A percentile compares a stretch with the other conserved stretches of the same genome.
Conservation (phyloP, 1,140 invertebrate species). For the Ylistrum balloti region DNA sequence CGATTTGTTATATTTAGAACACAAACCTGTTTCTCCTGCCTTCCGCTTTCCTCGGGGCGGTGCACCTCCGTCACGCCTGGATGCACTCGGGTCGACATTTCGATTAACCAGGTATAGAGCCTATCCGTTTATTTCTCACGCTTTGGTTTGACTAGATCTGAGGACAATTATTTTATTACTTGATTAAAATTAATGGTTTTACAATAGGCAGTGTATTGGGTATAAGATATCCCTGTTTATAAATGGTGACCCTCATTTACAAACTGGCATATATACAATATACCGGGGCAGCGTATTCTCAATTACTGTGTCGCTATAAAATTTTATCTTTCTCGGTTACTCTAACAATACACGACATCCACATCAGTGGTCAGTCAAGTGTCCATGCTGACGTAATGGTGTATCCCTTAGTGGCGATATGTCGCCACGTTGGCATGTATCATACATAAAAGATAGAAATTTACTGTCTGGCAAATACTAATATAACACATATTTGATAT, state of each 20-base stretch:
- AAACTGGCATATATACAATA: not conserved
- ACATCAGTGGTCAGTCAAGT: not conserved
- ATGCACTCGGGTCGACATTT: not conserved
- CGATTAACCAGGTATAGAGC: not conserved
- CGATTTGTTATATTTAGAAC: no score
- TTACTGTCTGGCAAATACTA: no score
- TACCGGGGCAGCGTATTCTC: not conserved
- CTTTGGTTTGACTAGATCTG: not conserved
- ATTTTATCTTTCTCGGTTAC: no score
- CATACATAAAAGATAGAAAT: no score
- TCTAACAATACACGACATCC: not conserved
- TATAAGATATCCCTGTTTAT: not conserved
- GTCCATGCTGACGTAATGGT: no score
- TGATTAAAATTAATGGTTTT: slow-evolving; percentile 19
- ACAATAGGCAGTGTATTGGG: not conserved
- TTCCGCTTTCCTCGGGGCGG: no score
- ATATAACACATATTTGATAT: no score
- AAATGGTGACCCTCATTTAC: not conserved
- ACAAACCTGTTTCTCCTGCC: not conserved
- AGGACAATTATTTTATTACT: not conserved
- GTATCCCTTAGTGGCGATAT: no score
- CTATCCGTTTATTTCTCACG: not conserved
- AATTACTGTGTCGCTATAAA: not conserved
- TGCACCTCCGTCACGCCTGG: not conserved
- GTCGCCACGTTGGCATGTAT: no score